Conservation (phyloP, 2,888 invertebrate species). For the Plagodis dolabraria region DNA sequence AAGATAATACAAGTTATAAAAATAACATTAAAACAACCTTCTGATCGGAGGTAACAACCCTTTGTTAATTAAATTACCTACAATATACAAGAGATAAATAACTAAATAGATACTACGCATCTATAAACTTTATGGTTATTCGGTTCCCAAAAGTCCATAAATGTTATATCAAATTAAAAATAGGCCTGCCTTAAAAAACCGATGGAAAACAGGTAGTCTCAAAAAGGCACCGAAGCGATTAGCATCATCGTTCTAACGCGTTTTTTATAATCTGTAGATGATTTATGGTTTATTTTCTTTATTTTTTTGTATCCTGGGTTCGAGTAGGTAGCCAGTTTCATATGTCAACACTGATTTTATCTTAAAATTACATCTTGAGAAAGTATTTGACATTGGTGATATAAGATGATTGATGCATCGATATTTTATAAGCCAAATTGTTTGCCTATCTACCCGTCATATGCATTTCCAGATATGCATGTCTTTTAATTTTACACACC, state of each 20-base stretch:
- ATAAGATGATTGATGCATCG: neutral
- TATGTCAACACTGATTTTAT: constrained; percentile 58
- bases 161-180: constrained; percentile 16
- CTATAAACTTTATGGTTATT: too few species aligned
- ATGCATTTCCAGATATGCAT: too few species aligned
- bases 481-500: too few species aligned
- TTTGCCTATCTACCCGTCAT: too few species aligned
- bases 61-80: too few species aligned
- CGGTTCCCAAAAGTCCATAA: neutral
- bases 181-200: constrained; percentile 13
- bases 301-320: constrained; percentile 38
- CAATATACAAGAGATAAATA: too few species aligned
- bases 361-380: constrained; percentile 13
- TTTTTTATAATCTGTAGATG: constrained; percentile 56
- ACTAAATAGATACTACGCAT: too few species aligned
- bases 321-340: constrained; percentile 48
- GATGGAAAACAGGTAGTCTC: constrained; percentile 64
- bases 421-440: too few species aligned
- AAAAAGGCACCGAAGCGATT: constrained; percentile 66
- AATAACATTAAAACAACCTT: too few species aligned
- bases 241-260: constrained; percentile 51
- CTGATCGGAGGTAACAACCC: too few species aligned
- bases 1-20: too few species aligned
- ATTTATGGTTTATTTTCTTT: constrained; percentile 55
- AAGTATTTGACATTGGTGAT: neutral